Conservation (phyloP, 1,140 invertebrate species). For the Nixonia krombeini region DNA sequence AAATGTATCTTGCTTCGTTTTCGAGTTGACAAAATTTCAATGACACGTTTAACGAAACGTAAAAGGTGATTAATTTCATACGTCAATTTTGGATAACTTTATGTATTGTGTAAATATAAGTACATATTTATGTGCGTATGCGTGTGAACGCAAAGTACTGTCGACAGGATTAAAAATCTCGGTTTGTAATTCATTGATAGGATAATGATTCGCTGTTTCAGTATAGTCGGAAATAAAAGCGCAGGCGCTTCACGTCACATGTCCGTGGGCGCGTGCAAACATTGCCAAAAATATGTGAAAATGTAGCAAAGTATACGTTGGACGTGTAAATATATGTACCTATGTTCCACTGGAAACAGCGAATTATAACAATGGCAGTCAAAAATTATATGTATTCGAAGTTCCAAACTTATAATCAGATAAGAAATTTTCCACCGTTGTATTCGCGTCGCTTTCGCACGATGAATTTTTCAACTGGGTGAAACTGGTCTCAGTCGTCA, state of each 20-base stretch:
- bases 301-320: background rate
- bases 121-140: too few species aligned
- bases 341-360: conserved; percentile 5
- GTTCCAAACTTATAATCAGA: background rate
- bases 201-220: background rate
- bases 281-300: conserved; percentile 6
- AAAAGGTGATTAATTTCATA: too few species aligned
- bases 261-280: background rate
- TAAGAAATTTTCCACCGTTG: background rate
- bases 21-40: too few species aligned
- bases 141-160: too few species aligned
- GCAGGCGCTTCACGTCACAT: background rate
- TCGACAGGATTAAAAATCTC: too few species aligned
- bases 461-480: conserved; percentile 1
- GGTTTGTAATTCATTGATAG: too few species aligned
- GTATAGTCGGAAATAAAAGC: background rate
- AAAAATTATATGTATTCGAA: background rate
- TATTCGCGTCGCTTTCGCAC: conserved; percentile 11
- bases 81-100: too few species aligned
- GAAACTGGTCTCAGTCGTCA: conserved; percentile 8
- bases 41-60: too few species aligned
- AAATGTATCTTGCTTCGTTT: too few species aligned
- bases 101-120: too few species aligned
- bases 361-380: conserved; percentile 1
- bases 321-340: conserved; percentile 4